Evolutionary conservation across 2,113 vertebrate genomes (phyloP).

Genomic region (Corythornis madagascariensis): DNA sequence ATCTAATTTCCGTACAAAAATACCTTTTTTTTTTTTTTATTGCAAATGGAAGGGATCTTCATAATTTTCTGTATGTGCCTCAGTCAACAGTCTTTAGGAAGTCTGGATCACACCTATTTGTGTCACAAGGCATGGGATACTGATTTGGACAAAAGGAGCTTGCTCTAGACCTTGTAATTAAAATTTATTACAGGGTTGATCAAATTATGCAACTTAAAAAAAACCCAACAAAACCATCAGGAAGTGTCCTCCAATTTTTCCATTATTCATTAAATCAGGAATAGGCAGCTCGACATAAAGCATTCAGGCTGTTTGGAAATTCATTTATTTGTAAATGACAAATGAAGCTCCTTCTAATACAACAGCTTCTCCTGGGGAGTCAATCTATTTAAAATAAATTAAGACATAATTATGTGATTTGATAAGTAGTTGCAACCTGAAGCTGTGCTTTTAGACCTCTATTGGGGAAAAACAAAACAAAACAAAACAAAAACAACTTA

Average conservation of each 20-base stretch:
- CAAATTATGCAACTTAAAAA: background rate
- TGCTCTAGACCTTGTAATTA: background rate
- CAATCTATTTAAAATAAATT: conserved; percentile 36
- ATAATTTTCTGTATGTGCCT: background rate
- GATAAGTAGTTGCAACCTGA: background rate
- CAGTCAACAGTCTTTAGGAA: background rate
- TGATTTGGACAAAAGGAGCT: background rate
- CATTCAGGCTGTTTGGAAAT: conserved; percentile 11
- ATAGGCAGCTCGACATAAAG: conserved; percentile 13
- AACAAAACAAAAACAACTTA: background rate
- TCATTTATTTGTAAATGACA: conserved; percentile 42
- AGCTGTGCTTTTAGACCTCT: background rate
- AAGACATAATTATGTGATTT: background rate
- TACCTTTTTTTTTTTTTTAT: background rate
- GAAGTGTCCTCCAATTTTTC: background rate
- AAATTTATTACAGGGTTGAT: background rate
- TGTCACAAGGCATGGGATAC: background rate
- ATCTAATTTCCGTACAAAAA: background rate
- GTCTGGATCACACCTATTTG: background rate
- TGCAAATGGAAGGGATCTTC: background rate
- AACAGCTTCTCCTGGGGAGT: conserved; percentile 28
- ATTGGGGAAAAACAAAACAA: background rate
- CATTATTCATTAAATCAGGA: conserved; percentile 44
- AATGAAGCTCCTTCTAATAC: background rate
- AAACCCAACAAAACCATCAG: background rate